phyloP scores from a whole-genome alignment of 2,113 vertebrate genomes.

The Antechinus stuartii region DNA sequence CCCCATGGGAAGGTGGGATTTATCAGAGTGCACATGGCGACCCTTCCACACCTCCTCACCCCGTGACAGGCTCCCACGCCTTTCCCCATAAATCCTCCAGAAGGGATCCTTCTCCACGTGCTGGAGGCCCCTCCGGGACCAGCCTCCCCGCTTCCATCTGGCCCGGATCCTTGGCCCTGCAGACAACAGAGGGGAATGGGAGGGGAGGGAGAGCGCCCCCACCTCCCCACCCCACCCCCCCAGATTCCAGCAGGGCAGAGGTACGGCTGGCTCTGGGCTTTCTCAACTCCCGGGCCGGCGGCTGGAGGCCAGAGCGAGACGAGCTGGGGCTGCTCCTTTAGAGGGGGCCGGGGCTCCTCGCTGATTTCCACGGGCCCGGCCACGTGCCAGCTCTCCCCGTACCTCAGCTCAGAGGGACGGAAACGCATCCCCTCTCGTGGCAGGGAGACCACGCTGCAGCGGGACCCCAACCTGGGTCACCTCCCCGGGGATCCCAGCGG shows the following conservation, averaged over 20 bases:
- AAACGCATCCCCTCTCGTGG: slow-evolving; percentile 58
- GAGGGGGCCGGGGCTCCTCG: slow-evolving; percentile 50
- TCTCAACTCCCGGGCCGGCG: slow-evolving; percentile 28
- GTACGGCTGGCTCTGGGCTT: slow-evolving; percentile 1
- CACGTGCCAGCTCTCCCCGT: slow-evolving; percentile 64
- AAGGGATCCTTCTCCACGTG: not conserved
- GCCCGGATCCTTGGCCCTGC: not conserved
- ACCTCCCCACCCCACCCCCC: not conserved
- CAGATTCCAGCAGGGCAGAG: not conserved
- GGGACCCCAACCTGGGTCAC: not conserved
- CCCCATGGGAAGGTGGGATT: not conserved
- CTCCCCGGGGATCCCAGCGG: too few species aligned
- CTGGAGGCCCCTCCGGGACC: not conserved
- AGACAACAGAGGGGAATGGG: not conserved
- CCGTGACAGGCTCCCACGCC: not conserved
- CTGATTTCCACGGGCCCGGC: slow-evolving; percentile 76
- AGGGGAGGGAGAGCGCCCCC: not conserved
- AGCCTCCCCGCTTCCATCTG: not conserved
- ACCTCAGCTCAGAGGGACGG: slow-evolving; percentile 70
- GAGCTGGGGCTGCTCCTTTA: slow-evolving; percentile 54
- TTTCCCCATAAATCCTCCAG: not conserved
- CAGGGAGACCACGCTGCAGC: not conserved
- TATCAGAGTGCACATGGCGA: not conserved
- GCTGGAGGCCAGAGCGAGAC: not conserved
- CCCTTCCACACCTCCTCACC: not conserved